phyloP scores from a whole-genome alignment of 2,888 invertebrate genomes.

The Notodonta ziczac region DNA sequence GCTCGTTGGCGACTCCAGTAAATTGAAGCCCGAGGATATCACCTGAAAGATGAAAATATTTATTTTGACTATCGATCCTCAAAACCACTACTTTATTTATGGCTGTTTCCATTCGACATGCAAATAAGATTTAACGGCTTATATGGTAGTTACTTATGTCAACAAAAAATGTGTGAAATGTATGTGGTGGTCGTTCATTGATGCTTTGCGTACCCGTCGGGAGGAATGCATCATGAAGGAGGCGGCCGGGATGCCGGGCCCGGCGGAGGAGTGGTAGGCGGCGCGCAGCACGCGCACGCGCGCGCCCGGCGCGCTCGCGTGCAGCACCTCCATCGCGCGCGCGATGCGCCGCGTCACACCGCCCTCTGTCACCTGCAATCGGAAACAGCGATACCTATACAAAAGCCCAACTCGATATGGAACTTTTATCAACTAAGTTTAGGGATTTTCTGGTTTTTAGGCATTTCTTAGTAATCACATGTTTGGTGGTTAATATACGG shows the following conservation, averaged over 20 bases:
- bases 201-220: constrained; percentile 58
- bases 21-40: constrained; percentile 74
- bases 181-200: too few relatives aligned
- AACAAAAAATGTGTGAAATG: background rate
- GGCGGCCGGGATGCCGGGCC: constrained; percentile 69
- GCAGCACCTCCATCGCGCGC: constrained; percentile 87
- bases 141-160: background rate
- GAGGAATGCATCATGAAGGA: constrained; percentile 78
- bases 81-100: too few relatives aligned
- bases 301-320: constrained; percentile 88
- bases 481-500: too few relatives aligned
- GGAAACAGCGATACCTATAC: constrained; percentile 13
- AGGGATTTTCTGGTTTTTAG: too few relatives aligned
- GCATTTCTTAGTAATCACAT: too few relatives aligned
- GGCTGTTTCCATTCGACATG: too few relatives aligned
- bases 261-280: constrained; percentile 76
- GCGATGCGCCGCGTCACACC: constrained; percentile 81
- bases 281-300: constrained; percentile 89
- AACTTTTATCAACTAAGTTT: too few relatives aligned
- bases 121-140: too few relatives aligned
- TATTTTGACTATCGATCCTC: constrained; percentile 6
- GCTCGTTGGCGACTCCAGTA: constrained; percentile 62
- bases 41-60: constrained; percentile 59
- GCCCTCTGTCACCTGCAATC: constrained; percentile 72
- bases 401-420: too few relatives aligned